These are phyloP conservation scores for Heliconius eleuchia DNA, from an alignment of 1,140 invertebrate species.

Conservation along the genomic window DNA sequence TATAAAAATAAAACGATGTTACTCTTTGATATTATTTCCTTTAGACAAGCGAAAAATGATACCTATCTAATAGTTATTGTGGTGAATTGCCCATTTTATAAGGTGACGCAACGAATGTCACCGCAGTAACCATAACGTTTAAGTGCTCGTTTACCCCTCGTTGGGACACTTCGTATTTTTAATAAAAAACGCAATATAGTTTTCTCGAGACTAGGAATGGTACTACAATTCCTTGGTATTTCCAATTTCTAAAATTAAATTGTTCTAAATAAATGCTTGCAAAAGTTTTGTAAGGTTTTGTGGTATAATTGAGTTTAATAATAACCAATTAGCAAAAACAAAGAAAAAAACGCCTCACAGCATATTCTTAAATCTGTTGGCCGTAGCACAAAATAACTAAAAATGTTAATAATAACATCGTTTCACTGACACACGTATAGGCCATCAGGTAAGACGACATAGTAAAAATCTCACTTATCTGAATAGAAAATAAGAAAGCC, in stretches of 20 bases:
- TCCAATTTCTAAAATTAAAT: conserved; percentile 74
- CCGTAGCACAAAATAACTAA: no score
- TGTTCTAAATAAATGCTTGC: conserved; percentile 55
- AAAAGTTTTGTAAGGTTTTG: conserved; percentile 13
- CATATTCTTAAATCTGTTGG: no score
- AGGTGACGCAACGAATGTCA: conserved; percentile 76
- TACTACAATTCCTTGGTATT: conserved; percentile 61
- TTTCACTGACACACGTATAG: no score
- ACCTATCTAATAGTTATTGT: conserved; percentile 61
- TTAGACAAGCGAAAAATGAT: conserved; percentile 24
- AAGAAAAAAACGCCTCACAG: no score
- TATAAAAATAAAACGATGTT: no score
- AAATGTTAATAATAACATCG: no score
- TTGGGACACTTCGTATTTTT: conserved; percentile 75
- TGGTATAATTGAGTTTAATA: background rate
- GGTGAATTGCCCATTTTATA: conserved; percentile 75
- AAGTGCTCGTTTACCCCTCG: conserved; percentile 75
- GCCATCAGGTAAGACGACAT: no score
- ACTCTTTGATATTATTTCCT: background rate
- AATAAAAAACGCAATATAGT: conserved; percentile 79
- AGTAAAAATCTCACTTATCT: no score
- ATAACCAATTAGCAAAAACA: background rate
- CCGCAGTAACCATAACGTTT: conserved; percentile 79
- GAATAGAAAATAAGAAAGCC: no score
- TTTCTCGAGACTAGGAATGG: conserved; percentile 59